These are phyloP conservation scores for Pherbina coryleti DNA, from an alignment of 2,888 invertebrate genomes.

Conservation along the genomic window DNA sequence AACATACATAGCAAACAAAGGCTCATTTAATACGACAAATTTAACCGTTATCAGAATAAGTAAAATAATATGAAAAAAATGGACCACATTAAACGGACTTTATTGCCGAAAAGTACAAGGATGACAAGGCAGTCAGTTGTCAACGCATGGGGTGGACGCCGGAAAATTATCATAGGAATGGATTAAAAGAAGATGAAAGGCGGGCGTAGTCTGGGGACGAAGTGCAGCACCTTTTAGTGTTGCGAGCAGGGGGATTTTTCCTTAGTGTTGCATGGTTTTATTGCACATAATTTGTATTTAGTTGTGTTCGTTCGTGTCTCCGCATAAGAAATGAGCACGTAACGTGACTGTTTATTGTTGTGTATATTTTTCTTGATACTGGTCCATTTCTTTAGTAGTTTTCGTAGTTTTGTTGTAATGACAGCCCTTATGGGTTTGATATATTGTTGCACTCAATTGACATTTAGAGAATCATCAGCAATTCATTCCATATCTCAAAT, in stretches of 20 bases:
- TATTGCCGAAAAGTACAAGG: not conserved
- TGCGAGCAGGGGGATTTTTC: not conserved
- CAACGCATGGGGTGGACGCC: not conserved
- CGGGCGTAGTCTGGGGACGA: not conserved
- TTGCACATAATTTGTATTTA: not conserved
- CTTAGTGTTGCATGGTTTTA: not conserved
- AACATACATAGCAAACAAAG: not conserved
- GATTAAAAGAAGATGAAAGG: not conserved
- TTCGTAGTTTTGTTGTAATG: not conserved
- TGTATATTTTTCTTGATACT: not conserved
- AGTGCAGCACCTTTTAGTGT: not conserved
- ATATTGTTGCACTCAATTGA: not conserved
- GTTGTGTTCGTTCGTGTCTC: conserved; percentile 56
- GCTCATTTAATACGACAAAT: not conserved
- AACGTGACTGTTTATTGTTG: not conserved
- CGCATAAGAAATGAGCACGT: conserved; percentile 59
- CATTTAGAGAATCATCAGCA: conserved; percentile 11
- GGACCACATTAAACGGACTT: not conserved
- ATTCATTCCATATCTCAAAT: conserved; percentile 23
- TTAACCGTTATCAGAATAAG: not conserved
- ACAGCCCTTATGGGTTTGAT: not conserved
- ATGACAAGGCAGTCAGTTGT: not conserved
- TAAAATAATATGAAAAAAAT: too few species aligned
- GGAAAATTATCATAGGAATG: not conserved
- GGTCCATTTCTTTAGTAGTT: not conserved